Evolutionary conservation across 2,797 vertebrate genomes (phyloP).

Genomic region (Microctenopoma lineatum): DNA sequence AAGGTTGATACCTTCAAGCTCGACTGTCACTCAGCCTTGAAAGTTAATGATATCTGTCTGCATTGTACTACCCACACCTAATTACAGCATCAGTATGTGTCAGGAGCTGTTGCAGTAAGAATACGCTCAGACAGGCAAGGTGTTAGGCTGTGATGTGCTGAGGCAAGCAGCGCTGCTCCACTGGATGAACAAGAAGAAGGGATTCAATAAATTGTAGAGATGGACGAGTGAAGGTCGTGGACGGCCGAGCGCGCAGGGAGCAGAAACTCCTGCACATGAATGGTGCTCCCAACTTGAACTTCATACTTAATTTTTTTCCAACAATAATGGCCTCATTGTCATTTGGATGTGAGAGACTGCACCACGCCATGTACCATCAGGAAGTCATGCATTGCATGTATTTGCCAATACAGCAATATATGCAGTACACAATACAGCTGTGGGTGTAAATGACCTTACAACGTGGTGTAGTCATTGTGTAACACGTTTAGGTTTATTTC

Average conservation of each 20-base stretch:
- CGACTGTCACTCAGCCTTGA: slow-evolving; percentile 32
- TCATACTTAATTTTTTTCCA: slow-evolving; percentile 2
- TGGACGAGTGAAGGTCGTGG: slow-evolving; percentile 24
- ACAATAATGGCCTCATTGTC: slow-evolving; percentile 1
- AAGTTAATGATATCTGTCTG: slow-evolving; percentile 50
- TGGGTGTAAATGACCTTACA: no score
- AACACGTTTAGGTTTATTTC: no score
- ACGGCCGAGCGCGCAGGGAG: slow-evolving; percentile 23
- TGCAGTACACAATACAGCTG: not conserved
- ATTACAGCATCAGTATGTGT: slow-evolving; percentile 59
- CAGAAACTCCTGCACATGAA: slow-evolving; percentile 16
- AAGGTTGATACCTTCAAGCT: slow-evolving; percentile 28
- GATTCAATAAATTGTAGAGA: slow-evolving; percentile 52
- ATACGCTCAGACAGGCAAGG: slow-evolving; percentile 47
- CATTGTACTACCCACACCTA: slow-evolving; percentile 45
- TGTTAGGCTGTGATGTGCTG: slow-evolving; percentile 65
- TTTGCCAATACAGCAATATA: not conserved
- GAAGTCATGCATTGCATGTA: not conserved
- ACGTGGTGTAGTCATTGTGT: no score
- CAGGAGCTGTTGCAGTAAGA: slow-evolving; percentile 37
- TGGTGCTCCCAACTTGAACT: slow-evolving; percentile 3
- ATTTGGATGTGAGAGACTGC: not conserved
- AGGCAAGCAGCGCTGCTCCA: slow-evolving; percentile 51
- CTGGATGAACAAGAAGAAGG: slow-evolving; percentile 32
- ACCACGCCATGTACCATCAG: not conserved